These are phyloP conservation scores for Oncopeltus fasciatus DNA, from an alignment of 1,140 invertebrate genomes.

Conservation along the genomic window DNA sequence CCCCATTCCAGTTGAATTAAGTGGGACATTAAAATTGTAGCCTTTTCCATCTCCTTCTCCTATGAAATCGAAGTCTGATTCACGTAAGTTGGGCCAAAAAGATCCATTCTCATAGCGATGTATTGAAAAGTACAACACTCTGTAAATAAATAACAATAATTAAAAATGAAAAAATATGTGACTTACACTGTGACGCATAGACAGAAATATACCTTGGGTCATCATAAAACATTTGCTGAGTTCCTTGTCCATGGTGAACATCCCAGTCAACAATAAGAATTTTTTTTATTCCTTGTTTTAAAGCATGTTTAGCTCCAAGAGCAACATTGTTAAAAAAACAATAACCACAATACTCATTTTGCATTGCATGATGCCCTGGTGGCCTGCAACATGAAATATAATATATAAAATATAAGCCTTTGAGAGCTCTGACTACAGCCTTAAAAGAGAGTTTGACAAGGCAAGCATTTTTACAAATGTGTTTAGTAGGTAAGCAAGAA, in stretches of 20 bases:
- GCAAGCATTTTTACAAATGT: too few species aligned
- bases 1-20: slow-evolving; percentile 69
- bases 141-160: slow-evolving; percentile 26
- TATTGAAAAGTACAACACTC: slow-evolving; percentile 92
- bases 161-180: not conserved
- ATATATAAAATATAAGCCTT: not conserved
- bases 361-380: slow-evolving; percentile 94
- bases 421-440: too few species aligned
- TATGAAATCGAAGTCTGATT: slow-evolving; percentile 74
- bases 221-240: slow-evolving; percentile 87
- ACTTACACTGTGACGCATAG: not conserved
- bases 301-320: slow-evolving; percentile 66
- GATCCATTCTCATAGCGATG: slow-evolving; percentile 87
- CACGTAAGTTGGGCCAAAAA: slow-evolving; percentile 85
- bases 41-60: slow-evolving; percentile 61
- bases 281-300: slow-evolving; percentile 42
- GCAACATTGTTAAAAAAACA: slow-evolving; percentile 97
- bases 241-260: slow-evolving; percentile 90
- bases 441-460: too few species aligned
- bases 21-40: slow-evolving; percentile 84
- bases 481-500: too few species aligned
- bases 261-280: slow-evolving; percentile 96
- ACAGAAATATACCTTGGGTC: slow-evolving; percentile 52
- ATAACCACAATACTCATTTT: slow-evolving; percentile 75
- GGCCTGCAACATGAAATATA: slow-evolving; percentile 44